Conservation (phyloP, 2,888 invertebrate species). For the Hemicrepidius hirtus region DNA sequence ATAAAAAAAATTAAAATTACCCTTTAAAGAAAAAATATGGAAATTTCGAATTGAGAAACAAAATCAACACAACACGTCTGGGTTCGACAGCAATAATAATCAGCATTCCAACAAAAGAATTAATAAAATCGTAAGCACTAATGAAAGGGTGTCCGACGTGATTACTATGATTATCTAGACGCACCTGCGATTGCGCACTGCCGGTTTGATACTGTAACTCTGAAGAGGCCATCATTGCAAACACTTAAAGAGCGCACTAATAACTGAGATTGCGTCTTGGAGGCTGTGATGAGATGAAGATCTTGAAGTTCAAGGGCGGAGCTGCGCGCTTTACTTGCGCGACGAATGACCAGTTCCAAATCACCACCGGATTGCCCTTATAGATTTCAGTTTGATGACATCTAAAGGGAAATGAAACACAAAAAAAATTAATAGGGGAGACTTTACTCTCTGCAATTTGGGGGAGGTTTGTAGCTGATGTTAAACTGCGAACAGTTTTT, state of each 20-base stretch:
- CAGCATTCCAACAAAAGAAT: conserved; percentile 58
- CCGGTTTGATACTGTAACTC: conserved; percentile 66
- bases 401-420: no score
- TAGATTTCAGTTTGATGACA: conserved; percentile 21
- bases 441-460: no score
- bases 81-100: conserved; percentile 43
- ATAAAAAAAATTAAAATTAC: conserved; percentile 55
- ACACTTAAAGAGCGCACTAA: conserved; percentile 71
- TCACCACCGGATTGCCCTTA: conserved; percentile 38
- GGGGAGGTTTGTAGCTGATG: no score
- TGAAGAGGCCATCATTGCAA: conserved; percentile 68
- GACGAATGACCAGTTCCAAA: conserved; percentile 40
- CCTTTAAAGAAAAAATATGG: conserved; percentile 29
- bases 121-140: conserved; percentile 68
- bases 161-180: conserved; percentile 70
- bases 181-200: conserved; percentile 71
- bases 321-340: conserved; percentile 68
- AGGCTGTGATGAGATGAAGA: conserved; percentile 67
- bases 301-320: conserved; percentile 67
- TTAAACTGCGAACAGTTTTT: no score
- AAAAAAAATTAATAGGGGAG: no score
- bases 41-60: conserved; percentile 30
- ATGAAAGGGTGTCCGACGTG: conserved; percentile 67
- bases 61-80: conserved; percentile 53
- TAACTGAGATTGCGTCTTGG: conserved; percentile 70